These are phyloP conservation scores for Sericinus montela DNA, from an alignment of 2,888 invertebrate genomes.

Conservation along the genomic window DNA sequence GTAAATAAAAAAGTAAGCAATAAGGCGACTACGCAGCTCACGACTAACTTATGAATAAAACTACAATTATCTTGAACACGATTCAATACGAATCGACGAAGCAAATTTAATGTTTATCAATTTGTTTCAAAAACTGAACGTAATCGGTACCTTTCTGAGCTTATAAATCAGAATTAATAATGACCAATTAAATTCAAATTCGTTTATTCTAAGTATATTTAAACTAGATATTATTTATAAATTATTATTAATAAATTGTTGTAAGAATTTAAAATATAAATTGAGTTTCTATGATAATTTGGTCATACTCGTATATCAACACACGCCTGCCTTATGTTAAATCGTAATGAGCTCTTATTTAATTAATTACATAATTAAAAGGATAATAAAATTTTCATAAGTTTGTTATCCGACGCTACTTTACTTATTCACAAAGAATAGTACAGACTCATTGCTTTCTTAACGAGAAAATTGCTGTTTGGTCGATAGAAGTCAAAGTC, in stretches of 20 bases:
- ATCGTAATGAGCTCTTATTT: slow-evolving; percentile 9
- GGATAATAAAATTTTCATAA: slow-evolving; percentile 5
- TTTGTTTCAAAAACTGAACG: too few relatives aligned
- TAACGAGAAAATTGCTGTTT: slow-evolving; percentile 16
- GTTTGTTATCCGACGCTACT: not conserved
- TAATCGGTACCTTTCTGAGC: too few relatives aligned
- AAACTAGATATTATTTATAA: too few relatives aligned
- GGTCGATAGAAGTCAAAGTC: slow-evolving; percentile 15
- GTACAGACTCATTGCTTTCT: slow-evolving; percentile 7
- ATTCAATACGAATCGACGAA: not conserved
- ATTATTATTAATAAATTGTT: too few relatives aligned
- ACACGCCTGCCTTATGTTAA: too few relatives aligned
- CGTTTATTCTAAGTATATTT: too few relatives aligned
- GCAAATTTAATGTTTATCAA: too few relatives aligned
- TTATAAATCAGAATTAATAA: too few relatives aligned
- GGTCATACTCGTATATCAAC: too few relatives aligned
- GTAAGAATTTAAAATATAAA: too few relatives aligned
- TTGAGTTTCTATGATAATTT: too few relatives aligned
- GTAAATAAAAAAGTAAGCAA: not conserved
- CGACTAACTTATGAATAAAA: slow-evolving; percentile 10
- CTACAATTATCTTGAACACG: slow-evolving; percentile 3
- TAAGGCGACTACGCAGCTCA: not conserved
- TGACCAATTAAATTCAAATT: too few relatives aligned
- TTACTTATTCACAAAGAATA: not conserved
- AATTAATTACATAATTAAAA: slow-evolving; percentile 1